phyloP scores from a whole-genome alignment of 2,797 vertebrate species.

The Scolopax rusticola region DNA sequence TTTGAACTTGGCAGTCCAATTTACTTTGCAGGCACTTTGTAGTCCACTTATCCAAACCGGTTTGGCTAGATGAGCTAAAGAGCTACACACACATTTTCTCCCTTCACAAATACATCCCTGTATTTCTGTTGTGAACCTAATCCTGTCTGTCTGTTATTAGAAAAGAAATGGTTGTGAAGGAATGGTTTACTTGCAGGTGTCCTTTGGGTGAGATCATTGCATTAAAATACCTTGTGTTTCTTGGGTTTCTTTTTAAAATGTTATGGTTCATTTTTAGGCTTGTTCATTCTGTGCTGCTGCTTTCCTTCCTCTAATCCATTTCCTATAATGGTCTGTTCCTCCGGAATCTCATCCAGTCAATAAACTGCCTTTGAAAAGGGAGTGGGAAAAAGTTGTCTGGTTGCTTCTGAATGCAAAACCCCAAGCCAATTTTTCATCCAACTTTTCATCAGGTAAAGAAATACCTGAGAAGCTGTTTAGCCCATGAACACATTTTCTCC shows the following conservation, averaged over 20 bases:
- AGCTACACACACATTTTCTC: background rate
- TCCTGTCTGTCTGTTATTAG: background rate
- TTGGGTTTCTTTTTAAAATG: background rate
- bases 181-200: background rate
- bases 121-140: background rate
- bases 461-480: background rate
- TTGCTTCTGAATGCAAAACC: background rate
- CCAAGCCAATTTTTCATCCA: background rate
- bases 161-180: background rate
- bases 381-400: background rate
- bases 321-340: background rate
- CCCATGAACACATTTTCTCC: background rate
- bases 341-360: background rate
- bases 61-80: background rate
- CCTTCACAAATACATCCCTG: background rate
- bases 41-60: background rate
- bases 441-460: background rate
- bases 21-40: background rate
- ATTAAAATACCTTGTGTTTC: background rate
- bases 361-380: background rate
- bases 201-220: background rate
- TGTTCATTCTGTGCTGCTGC: background rate
- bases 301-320: background rate
- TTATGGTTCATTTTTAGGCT: background rate
- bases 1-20: background rate